Percentiles rank a stretch among this genome's conserved stretches.
Evolutionary conservation across 2,113 vertebrate species (phyloP).

Genomic region (Paratilapia polleni): DNA sequence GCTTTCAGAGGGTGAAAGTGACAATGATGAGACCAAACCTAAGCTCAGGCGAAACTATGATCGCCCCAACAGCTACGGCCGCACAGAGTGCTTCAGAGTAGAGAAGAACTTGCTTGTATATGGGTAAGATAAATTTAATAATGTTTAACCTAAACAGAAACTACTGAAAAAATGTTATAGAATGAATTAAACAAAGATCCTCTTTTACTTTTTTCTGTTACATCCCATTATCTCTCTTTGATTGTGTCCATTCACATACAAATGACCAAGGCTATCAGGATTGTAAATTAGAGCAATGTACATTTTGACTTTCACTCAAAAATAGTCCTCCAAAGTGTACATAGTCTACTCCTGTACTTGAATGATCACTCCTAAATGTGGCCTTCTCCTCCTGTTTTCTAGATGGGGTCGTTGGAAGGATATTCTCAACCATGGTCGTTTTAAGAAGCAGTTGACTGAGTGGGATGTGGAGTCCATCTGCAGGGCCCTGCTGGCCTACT

Average conservation of each 20-base stretch:
- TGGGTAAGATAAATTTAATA: constrained; percentile 84
- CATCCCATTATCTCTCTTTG: neutral
- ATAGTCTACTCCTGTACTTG: neutral
- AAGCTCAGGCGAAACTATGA: constrained; percentile 92
- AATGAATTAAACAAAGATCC: neutral
- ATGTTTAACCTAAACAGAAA: too few relatives aligned
- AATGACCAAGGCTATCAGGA: neutral
- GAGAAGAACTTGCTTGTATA: constrained; percentile 98
- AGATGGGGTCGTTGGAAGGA: constrained; percentile 99
- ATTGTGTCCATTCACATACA: neutral
- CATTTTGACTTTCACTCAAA: neutral
- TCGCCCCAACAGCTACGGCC: constrained; percentile 91
- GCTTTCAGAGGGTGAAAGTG: constrained; percentile 94
- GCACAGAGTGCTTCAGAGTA: constrained; percentile 97
- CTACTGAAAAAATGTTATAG: neutral
- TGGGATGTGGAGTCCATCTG: constrained; percentile 97
- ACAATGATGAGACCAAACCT: constrained; percentile 90
- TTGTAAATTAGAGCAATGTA: neutral
- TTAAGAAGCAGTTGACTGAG: constrained; percentile 95
- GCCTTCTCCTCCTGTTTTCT: neutral
- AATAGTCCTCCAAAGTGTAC: neutral
- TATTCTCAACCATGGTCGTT: constrained; percentile 94
- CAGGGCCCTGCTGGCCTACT: constrained; percentile 92
- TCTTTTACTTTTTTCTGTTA: neutral
- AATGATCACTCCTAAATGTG: neutral